These are phyloP conservation scores for Aurelia coerulea DNA, from an alignment of 30 jellyfish, hydroid and myxozoan species.

Conservation along the genomic window DNA sequence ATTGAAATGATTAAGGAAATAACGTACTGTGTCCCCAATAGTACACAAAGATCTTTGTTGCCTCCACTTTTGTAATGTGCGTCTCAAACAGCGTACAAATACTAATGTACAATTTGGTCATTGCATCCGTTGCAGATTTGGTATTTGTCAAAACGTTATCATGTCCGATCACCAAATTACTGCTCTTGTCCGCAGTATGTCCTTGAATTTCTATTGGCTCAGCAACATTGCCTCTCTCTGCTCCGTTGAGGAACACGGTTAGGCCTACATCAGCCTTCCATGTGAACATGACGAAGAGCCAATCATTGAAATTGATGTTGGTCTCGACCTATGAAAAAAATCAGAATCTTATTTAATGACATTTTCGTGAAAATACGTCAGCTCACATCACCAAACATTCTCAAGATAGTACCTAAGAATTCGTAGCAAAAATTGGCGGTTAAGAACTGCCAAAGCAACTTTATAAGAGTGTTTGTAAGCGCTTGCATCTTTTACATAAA, in stretches of 20 bases:
- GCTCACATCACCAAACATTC: too few relatives aligned
- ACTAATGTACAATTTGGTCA: slow-evolving; percentile 55
- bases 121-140: slow-evolving; percentile 23
- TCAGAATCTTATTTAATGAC: neutral
- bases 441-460: too few relatives aligned
- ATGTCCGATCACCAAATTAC: slow-evolving; percentile 79
- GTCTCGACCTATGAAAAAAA: slow-evolving; percentile 68
- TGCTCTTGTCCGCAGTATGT: slow-evolving; percentile 79
- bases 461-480: too few relatives aligned
- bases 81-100: slow-evolving; percentile 81
- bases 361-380: too few relatives aligned
- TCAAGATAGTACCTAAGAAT: too few relatives aligned
- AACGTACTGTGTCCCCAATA: slow-evolving; percentile 98
- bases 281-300: slow-evolving; percentile 82
- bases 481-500: too few relatives aligned
- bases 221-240: slow-evolving; percentile 48
- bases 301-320: slow-evolving; percentile 70
- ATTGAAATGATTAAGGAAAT: neutral
- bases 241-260: slow-evolving; percentile 86
- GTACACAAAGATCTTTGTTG: slow-evolving; percentile 82
- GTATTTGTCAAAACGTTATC: slow-evolving; percentile 43
- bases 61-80: slow-evolving; percentile 74
- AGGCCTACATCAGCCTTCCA: slow-evolving; percentile 93
- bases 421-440: too few relatives aligned
- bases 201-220: slow-evolving; percentile 84